A percentile compares a stretch with the other conserved stretches of the same genome.
Evolutionary conservation across 2,797 vertebrate species (phyloP).

Genomic region (Perodicticus potto): DNA sequence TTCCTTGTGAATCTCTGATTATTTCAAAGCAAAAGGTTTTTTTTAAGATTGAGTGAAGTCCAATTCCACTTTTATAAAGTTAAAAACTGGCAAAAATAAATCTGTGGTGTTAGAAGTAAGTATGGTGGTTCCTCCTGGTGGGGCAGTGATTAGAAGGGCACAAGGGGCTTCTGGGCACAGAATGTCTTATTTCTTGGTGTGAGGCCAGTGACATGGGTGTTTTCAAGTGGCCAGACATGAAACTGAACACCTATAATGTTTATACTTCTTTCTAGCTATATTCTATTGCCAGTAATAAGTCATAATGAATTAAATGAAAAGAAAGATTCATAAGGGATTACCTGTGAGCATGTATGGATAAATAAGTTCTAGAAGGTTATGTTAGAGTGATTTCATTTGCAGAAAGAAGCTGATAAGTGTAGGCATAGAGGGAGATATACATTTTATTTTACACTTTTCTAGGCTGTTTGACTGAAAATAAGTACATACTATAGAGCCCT

Average conservation of each 20-base stretch:
- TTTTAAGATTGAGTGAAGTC: not conserved
- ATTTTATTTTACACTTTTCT: not conserved
- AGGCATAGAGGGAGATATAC: not conserved
- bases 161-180: not conserved
- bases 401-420: rapidly evolving
- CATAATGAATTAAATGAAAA: not conserved
- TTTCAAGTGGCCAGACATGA: not conserved
- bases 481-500: not conserved
- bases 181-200: not conserved
- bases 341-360: too few relatives aligned
- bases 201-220: not conserved
- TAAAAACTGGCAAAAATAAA: not conserved
- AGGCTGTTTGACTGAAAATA: not conserved
- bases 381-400: not conserved
- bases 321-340: not conserved
- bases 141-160: not conserved
- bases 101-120: not conserved
- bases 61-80: not conserved
- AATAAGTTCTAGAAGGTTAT: not conserved
- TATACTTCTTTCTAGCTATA: not conserved
- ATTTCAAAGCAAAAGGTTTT: not conserved
- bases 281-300: not conserved
- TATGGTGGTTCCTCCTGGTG: not conserved
- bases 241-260: not conserved
- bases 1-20: not conserved